Conservation (phyloP, 1,140 invertebrate genomes). For the Euwallacea fornicatus region DNA sequence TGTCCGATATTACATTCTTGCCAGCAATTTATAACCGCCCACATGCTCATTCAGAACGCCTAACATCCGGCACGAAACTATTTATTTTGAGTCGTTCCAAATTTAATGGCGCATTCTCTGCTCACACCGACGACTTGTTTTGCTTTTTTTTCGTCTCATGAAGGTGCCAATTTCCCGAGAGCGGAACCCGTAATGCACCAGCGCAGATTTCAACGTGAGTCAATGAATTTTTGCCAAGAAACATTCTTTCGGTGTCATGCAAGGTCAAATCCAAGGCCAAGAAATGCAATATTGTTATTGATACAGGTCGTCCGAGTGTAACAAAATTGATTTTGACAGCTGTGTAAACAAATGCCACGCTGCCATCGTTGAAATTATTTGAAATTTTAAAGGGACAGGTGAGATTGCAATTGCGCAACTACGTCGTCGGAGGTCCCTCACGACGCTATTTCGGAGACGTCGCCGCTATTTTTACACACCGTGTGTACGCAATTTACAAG, state of each 20-base stretch:
- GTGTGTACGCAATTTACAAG: conserved; percentile 21
- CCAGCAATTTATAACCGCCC: conserved; percentile 4
- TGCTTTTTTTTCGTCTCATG: background rate
- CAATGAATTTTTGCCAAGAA: conserved; percentile 35
- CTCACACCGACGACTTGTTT: background rate
- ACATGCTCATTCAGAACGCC: background rate
- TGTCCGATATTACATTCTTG: conserved; percentile 7
- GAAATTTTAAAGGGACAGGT: too few species aligned
- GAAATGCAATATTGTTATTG: conserved; percentile 9
- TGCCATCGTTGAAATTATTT: too few species aligned
- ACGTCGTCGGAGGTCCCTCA: too few species aligned
- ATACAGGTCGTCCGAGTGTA: conserved; percentile 1
- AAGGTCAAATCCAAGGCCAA: conserved; percentile 36
- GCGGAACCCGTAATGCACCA: conserved; percentile 7
- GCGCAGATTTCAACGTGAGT: conserved; percentile 28
- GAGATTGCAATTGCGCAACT: too few species aligned
- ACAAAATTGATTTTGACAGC: too few species aligned
- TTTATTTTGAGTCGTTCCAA: background rate
- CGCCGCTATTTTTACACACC: background rate
- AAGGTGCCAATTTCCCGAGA: too few species aligned
- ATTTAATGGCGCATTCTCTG: conserved; percentile 4
- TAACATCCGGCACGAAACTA: conserved; percentile 10
- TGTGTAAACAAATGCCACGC: too few species aligned
- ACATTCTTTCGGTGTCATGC: conserved; percentile 32
- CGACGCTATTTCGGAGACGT: too few species aligned